Evolutionary conservation across 2,797 vertebrate species (phyloP).

Genomic region (Pseudomugil gertrudae): DNA sequence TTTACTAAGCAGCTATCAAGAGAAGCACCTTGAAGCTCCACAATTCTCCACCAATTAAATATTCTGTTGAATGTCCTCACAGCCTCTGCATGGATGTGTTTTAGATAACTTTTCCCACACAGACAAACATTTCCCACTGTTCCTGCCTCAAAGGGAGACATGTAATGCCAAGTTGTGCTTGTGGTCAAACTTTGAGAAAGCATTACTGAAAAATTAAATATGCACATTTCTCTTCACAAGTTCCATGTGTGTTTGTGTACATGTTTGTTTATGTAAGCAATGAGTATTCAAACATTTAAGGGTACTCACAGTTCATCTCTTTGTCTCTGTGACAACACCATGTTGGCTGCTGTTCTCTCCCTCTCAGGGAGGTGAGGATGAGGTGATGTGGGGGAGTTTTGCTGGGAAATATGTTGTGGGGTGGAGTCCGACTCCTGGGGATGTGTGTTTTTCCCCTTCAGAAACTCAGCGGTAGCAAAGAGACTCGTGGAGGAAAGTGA

Average conservation of each 20-base stretch:
- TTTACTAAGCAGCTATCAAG: conserved; percentile 71
- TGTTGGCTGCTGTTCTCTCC: conserved; percentile 86
- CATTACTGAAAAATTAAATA: conserved; percentile 13
- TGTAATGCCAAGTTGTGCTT: not conserved
- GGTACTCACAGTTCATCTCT: conserved; percentile 97
- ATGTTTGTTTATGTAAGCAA: conserved; percentile 42
- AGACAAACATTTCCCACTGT: conserved; percentile 8
- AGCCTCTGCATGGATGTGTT: conserved; percentile 18
- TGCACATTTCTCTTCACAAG: not conserved
- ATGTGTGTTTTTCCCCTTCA: conserved; percentile 33
- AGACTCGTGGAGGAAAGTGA: conserved; percentile 63
- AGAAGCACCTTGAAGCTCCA: conserved; percentile 55
- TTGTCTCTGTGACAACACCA: conserved; percentile 99
- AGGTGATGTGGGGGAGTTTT: conserved; percentile 60
- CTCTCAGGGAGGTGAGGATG: conserved; percentile 74
- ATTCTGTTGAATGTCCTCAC: conserved; percentile 13
- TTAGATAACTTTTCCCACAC: conserved; percentile 1
- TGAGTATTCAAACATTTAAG: conserved; percentile 26
- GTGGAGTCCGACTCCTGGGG: conserved; percentile 61
- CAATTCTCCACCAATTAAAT: conserved; percentile 27
- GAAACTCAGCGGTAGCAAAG: conserved; percentile 61
- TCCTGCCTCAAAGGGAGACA: not conserved
- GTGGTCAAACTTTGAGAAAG: not conserved
- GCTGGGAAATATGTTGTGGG: conserved; percentile 27
- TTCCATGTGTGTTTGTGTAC: not conserved